These are phyloP conservation scores for Drosophila suboccidentalis DNA, from an alignment of 2,888 invertebrate genomes.

Conservation along the genomic window DNA sequence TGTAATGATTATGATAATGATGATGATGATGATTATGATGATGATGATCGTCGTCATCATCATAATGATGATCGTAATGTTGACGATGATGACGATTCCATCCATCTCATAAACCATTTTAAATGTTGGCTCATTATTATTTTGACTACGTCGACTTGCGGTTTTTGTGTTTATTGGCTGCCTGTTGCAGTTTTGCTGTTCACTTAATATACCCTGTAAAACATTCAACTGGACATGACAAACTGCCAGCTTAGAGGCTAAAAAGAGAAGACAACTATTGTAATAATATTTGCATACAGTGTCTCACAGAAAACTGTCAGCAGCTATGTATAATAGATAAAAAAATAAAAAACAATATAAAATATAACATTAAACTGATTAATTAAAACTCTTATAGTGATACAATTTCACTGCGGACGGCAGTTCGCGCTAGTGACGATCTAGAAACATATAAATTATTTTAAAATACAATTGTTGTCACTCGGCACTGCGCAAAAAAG, in stretches of 20 bases:
- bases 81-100: slow-evolving; percentile 47
- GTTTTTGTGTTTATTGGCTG: slow-evolving; percentile 72
- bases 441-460: too few relatives aligned
- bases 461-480: too few relatives aligned
- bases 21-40: slow-evolving; percentile 6
- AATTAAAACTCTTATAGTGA: too few relatives aligned
- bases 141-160: slow-evolving; percentile 76
- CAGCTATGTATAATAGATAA: too few relatives aligned
- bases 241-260: background rate
- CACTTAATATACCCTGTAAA: slow-evolving; percentile 39
- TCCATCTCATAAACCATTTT: slow-evolving; percentile 74
- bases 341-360: background rate
- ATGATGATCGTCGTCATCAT: background rate
- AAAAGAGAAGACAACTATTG: too few relatives aligned
- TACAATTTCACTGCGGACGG: too few relatives aligned
- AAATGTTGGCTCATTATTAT: slow-evolving; percentile 79
- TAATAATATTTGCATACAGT: too few relatives aligned
- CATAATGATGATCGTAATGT: slow-evolving; percentile 18
- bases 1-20: slow-evolving; percentile 47
- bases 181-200: slow-evolving; percentile 41
- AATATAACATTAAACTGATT: too few relatives aligned
- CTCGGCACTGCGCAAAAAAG: too few relatives aligned
- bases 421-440: too few relatives aligned
- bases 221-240: background rate
- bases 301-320: too few relatives aligned